These are phyloP conservation scores for Tinea trinotella DNA, from an alignment of 2,888 invertebrate species.

Conservation along the genomic window DNA sequence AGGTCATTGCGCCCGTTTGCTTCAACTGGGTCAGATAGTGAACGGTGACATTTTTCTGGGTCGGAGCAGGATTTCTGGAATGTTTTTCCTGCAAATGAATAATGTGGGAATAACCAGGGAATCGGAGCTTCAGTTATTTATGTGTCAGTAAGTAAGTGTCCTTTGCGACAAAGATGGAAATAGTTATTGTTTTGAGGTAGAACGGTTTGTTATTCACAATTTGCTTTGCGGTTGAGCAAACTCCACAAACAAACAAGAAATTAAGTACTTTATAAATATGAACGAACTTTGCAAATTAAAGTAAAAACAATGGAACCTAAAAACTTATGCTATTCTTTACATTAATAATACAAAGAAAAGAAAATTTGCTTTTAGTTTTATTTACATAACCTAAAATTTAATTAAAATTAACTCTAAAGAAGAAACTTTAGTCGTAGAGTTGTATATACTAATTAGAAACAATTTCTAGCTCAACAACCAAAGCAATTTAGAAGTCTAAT, in stretches of 20 bases:
- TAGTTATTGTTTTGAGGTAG: background rate
- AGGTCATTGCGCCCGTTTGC: slow-evolving; percentile 37
- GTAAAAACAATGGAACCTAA: background rate
- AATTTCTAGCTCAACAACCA: background rate
- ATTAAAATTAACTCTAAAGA: too few relatives aligned
- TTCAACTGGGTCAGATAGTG: slow-evolving; percentile 60
- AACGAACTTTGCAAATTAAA: too few relatives aligned
- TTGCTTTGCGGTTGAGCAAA: background rate
- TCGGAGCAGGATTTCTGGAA: slow-evolving; percentile 40
- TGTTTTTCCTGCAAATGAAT: slow-evolving; percentile 50
- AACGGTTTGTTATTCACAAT: background rate
- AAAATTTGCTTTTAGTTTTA: too few relatives aligned
- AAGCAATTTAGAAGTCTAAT: background rate
- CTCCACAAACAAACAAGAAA: background rate
- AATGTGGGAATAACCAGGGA: slow-evolving; percentile 14
- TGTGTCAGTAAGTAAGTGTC: background rate
- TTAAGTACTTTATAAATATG: background rate
- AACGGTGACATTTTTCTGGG: slow-evolving; percentile 52
- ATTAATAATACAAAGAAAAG: background rate
- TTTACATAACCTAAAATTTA: too few relatives aligned
- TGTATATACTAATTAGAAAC: background rate
- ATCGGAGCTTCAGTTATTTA: background rate
- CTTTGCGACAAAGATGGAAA: background rate
- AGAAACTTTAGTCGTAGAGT: too few relatives aligned
- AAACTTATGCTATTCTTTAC: background rate